Evolutionary conservation across 2,113 vertebrate genomes (phyloP), one percentile per base, ranked within the genome.

Genomic region (Oreamnos americanus): DNA sequence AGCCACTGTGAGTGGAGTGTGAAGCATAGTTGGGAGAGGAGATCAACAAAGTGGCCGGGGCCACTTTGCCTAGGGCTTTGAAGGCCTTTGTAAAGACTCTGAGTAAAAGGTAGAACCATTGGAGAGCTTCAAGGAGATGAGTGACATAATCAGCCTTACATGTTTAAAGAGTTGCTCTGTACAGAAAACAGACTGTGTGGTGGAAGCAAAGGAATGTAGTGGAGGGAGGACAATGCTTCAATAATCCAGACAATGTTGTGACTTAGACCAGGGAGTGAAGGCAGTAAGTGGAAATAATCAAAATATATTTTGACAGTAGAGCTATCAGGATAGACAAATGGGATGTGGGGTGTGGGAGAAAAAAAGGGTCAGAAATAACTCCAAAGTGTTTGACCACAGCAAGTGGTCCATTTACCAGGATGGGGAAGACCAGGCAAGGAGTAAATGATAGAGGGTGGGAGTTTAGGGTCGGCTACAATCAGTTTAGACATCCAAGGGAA

Each of bases 401-500:
- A 89, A 78, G 3, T 57, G 1, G 4, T 82, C 67, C 76, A 60
- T 60, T 96, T 93, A 86, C 47, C 51, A 60, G 51, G 49, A 71
- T 76, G 25, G 60, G 45, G 79, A 94, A 87, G 36, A 92, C 45
- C 93, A 49, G 45, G 4, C 51, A 90, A 60, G 19, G n/a, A 55
- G 15, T 78, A 43, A 43, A 13, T 71, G 71, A 51, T 86, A 51
- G 4, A 91, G 47, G 26, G 23, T 92, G 10, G 43, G 28, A 94
- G 87, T 97, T 96, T 62, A 26, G 28, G 83, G 78, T 87, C 11
- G 30, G 14, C 95, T 94, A 15, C 62, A 26, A 60, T 79, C 84
- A 58, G 16, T 92, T 92, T 90, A 92, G 62, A 53, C 87, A 87
- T 91, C 26, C 71, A 78, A 79, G 79, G 86, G 43, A 94, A 92